Evolutionary conservation across 1,140 invertebrate genomes (phyloP), one percentile per base, ranked within the genome.

Genomic region (Tetramorium simillimum): DNA sequence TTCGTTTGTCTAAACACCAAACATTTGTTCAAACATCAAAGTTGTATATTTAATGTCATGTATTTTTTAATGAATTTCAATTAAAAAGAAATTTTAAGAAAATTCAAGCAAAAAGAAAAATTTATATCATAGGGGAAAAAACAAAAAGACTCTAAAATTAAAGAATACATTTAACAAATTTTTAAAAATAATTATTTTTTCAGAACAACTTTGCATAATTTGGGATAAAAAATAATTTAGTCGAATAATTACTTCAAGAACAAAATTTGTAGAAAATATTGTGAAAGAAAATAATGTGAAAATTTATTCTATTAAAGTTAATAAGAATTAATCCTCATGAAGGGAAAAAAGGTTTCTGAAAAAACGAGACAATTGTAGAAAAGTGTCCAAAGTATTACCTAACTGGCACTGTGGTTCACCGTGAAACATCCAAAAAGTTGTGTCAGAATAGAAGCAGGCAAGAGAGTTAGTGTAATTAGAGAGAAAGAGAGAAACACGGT

Each of bases 391-490:
- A 69, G 40, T 90, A 90, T 90, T 90, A 90, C 88, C 89, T 87
- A 90, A 90, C 72, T 89, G 73, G 80, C 80, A 89, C 78, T 89
- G 85, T 89, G 46, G 89, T 80, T 76, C 67, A 75, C 53, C 88
- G 43, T 85, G 78, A 87, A 80, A 89, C 72, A 85, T 90, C 89
- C 89, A 18, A 58, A 89, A 89, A 90, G 88, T 87, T 90, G 77
- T 89, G 88, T 87, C 37, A 90, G 78, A 89, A 53, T 87, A 90
- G 75, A 81, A 90, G 73, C 86, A 89, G 60, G 77, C 70, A 46
- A 90, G 65, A 90, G 46, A 76, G 49, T 86, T 69, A 81, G 75
- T 86, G 75, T 58, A 67, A 77, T 90, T 88, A 90, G 46, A 73
- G 14, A 46, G 70, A 75, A 58, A 87, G 21, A 90, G 62, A 77